Percentiles rank a stretch among this genome's conserved stretches.
These are phyloP conservation scores for Crenichthys baileyi DNA, from an alignment of 2,797 vertebrate species.

Conservation along the genomic window DNA sequence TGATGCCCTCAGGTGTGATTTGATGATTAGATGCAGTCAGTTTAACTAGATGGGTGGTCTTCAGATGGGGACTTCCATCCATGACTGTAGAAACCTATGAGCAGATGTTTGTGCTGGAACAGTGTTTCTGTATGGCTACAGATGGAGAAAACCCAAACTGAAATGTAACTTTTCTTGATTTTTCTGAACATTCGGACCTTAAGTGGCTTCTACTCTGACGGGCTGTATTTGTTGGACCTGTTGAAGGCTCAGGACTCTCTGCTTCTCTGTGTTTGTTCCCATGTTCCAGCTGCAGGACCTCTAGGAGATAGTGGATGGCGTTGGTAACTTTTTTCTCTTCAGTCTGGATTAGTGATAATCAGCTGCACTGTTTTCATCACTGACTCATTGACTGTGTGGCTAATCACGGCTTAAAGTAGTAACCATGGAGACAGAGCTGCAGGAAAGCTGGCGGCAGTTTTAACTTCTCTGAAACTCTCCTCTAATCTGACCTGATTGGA, in stretches of 20 bases:
- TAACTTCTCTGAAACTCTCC: constrained; percentile 13
- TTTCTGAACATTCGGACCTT: no score
- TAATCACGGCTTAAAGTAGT: background rate
- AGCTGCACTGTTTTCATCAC: background rate
- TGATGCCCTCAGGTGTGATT: no score
- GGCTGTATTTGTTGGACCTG: constrained; percentile 81
- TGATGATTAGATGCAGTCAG: no score
- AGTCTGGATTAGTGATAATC: constrained; percentile 68
- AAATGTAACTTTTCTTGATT: no score
- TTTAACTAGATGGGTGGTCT: no score
- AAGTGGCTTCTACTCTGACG: background rate
- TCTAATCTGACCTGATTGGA: constrained; percentile 59
- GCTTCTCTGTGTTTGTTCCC: constrained; percentile 84
- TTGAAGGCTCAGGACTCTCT: constrained; percentile 91
- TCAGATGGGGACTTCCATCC: no score
- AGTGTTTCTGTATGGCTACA: no score
- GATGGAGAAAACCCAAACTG: no score
- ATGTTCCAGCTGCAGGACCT: constrained; percentile 96
- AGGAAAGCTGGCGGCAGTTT: background rate
- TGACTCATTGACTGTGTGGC: background rate
- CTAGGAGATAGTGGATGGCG: constrained; percentile 96
- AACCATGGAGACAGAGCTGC: background rate
- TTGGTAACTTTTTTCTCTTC: constrained; percentile 96
- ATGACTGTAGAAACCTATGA: no score
- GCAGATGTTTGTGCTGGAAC: no score